Evolutionary conservation across 2,797 vertebrate species (phyloP).

Genomic region (Lepus oiostolus): DNA sequence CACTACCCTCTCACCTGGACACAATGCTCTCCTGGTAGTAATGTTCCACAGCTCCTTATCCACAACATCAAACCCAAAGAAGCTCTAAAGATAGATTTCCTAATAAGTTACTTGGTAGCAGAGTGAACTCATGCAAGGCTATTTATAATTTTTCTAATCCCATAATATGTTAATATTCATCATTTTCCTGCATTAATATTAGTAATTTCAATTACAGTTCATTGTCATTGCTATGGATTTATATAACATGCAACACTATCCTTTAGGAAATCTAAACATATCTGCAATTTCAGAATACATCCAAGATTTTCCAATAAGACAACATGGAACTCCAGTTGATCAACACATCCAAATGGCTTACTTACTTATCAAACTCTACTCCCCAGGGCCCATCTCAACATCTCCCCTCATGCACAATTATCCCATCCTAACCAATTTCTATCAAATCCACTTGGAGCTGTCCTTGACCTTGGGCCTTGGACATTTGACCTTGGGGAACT

Average conservation of each 20-base stretch:
- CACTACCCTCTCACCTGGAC: neutral
- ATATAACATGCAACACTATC: neutral
- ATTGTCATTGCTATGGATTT: neutral
- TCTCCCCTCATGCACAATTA: neutral
- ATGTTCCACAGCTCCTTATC: neutral
- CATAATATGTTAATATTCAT: neutral
- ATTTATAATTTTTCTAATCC: neutral
- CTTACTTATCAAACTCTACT: neutral
- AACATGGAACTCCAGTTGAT: neutral
- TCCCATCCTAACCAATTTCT: constrained; percentile 7
- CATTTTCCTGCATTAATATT: constrained; percentile 22
- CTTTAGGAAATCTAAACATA: constrained; percentile 41
- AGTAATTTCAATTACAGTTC: constrained; percentile 1
- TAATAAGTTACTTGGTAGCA: neutral
- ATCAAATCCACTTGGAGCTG: neutral
- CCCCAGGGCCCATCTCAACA: neutral
- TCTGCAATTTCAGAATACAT: constrained; percentile 6
- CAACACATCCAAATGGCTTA: neutral
- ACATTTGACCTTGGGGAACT: neutral
- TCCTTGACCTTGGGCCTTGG: neutral
- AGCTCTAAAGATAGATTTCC: neutral
- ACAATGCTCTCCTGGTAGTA: neutral
- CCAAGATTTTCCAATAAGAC: constrained; percentile 11
- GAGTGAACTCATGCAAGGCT: constrained; percentile 14
- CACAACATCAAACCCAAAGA: neutral